Percentiles rank a stretch among this genome's conserved stretches.
Conservation (phyloP, 2,888 invertebrate species). For the Limnephilus auricula region DNA sequence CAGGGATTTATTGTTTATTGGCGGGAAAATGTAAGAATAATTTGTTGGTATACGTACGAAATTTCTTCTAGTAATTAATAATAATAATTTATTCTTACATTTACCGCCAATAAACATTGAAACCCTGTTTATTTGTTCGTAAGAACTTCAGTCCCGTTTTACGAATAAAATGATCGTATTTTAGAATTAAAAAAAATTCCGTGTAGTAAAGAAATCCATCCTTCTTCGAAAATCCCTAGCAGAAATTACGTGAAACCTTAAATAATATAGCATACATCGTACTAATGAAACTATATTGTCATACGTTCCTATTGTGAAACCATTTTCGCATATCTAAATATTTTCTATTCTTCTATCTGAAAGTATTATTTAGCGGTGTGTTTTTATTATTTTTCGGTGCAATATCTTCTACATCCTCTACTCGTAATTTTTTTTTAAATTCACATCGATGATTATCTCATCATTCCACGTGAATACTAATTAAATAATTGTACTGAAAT, state of each 20-base stretch:
- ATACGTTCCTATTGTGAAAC: conserved; percentile 44
- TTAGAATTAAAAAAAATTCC: too few relatives aligned
- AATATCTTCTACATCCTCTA: not conserved
- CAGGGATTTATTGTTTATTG: too few relatives aligned
- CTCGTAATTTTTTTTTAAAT: not conserved
- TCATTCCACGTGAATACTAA: not conserved
- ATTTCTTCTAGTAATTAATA: too few relatives aligned
- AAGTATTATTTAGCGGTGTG: not conserved
- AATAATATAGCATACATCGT: conserved; percentile 50
- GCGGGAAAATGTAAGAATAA: too few relatives aligned
- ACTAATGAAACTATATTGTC: conserved; percentile 56
- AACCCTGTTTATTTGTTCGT: too few relatives aligned
- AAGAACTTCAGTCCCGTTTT: too few relatives aligned
- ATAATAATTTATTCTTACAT: too few relatives aligned
- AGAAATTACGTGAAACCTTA: not conserved
- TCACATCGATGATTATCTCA: not conserved
- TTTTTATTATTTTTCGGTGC: not conserved
- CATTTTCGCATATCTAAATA: not conserved
- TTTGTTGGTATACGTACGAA: too few relatives aligned
- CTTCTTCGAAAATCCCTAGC: not conserved
- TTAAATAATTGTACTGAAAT: not conserved
- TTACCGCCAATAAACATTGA: too few relatives aligned
- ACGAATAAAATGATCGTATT: too few relatives aligned
- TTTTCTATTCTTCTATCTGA: not conserved
- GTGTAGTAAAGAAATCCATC: not conserved